Percentiles rank a stretch among this genome's conserved stretches.
phyloP scores from a whole-genome alignment of 1,140 invertebrate species.

The Berghia stephanieae region DNA sequence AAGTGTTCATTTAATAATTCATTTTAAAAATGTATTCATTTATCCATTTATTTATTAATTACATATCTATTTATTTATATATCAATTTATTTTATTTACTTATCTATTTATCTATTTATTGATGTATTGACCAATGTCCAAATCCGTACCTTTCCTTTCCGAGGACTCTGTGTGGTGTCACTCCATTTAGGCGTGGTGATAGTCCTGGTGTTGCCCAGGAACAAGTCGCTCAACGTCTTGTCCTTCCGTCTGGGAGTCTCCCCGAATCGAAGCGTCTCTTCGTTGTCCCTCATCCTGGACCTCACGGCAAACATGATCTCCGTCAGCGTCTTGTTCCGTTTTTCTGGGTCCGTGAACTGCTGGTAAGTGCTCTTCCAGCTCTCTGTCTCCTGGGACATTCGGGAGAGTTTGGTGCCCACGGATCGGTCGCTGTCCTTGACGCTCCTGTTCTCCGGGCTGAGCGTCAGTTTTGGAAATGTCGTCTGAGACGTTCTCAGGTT shows the following conservation, averaged over 20 bases:
- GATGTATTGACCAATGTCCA: no score
- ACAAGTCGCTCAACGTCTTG: neutral
- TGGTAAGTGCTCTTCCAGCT: neutral
- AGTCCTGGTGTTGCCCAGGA: neutral
- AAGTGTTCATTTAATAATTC: no score
- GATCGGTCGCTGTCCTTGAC: neutral
- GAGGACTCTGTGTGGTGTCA: no score
- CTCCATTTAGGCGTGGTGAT: no score
- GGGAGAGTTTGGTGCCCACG: neutral
- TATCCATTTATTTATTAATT: no score
- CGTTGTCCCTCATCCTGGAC: neutral
- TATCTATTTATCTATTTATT: no score
- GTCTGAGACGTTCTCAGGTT: neutral
- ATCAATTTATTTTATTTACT: no score
- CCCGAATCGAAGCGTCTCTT: neutral
- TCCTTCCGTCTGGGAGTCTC: neutral
- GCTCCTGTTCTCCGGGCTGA: neutral
- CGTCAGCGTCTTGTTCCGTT: neutral
- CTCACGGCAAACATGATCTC: constrained; percentile 9
- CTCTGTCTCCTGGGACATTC: neutral
- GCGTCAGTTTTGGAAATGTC: neutral
- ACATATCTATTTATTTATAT: no score
- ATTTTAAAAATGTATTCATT: no score
- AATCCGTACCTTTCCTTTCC: no score
- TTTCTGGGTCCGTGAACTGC: neutral